Base-by-base conservation (phyloP, 2,888 invertebrate genomes). In the Lepidocyrtinus sp. region DNA sequence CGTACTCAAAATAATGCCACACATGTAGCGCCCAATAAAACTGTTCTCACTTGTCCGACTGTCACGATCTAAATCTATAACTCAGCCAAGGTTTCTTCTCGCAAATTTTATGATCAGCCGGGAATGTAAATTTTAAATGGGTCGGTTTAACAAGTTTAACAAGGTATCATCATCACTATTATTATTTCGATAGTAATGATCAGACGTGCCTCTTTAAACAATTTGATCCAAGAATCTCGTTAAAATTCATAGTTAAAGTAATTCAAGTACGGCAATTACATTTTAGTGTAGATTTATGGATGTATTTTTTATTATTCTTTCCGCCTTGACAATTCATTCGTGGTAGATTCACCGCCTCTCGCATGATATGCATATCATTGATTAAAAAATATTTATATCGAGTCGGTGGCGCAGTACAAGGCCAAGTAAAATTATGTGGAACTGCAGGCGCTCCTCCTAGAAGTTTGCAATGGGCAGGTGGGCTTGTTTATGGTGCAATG, bases 81-180 rank as follows among this genome's bases (percentile, higher is more conserved):
- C 59, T 3, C 59, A 1, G 12, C 21, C 59, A 21, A 59, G 59
- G 59, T 21, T 59, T 36, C 36, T 36, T 36, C 12, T 12, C 36
- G 5, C 36, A 36, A 59, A 2, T 59, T 59, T 59, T 59, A 59
- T 22, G 19, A 55, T 7, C 55, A 59, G 12, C 9, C 19, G 22
- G 22, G 2, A 19, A 59, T 22, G 22, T 21, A 7, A 36, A 59
- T 59, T 21, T 59, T 59, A 21, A 59, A 59, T 21, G 55, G 5
- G 3, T 59, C 22, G 59, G 19, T 21, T 59, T 21, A 59, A 12
- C 59, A 21, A 59, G 19, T 21, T 59, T 21, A 59, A 12, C 59
- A 21, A 59, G 59, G 59, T 59, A 59, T 59, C 59, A 59, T 59
- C 19, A 59, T 59, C n/a, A n/a, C n/a, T n/a, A n/a, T n/a, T n/a